These are phyloP conservation scores for Ptiloglossa arizonensis DNA, from an alignment of 1,140 invertebrate species.

Conservation along the genomic window DNA sequence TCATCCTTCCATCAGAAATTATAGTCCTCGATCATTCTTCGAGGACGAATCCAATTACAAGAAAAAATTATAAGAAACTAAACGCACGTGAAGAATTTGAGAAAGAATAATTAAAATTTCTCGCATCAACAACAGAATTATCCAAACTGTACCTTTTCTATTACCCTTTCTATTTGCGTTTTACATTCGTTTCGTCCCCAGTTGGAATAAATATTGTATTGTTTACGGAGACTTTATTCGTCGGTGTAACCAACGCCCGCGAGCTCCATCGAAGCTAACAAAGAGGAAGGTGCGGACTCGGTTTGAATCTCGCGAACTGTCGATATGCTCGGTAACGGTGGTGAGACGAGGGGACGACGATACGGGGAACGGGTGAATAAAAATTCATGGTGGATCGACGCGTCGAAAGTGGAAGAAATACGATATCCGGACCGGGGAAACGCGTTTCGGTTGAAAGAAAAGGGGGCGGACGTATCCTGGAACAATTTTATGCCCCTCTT, in stretches of 20 bases:
- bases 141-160: too few relatives aligned
- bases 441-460: background rate
- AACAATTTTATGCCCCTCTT: background rate
- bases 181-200: too few relatives aligned
- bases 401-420: constrained; percentile 21
- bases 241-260: background rate
- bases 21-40: too few relatives aligned
- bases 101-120: too few relatives aligned
- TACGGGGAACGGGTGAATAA: background rate
- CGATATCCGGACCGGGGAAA: background rate
- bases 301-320: background rate
- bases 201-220: too few relatives aligned
- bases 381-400: constrained; percentile 23
- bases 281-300: background rate
- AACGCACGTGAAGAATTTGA: too few relatives aligned
- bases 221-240: background rate
- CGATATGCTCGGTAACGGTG: background rate
- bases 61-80: too few relatives aligned
- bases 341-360: too few relatives aligned
- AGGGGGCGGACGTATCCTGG: background rate
- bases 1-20: too few relatives aligned
- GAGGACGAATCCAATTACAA: too few relatives aligned
- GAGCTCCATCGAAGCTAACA: background rate
- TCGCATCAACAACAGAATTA: too few relatives aligned
- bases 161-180: too few relatives aligned